Evolutionary conservation across 2,888 invertebrate genomes (phyloP), one percentile per base, ranked within the genome.

Genomic region (Masnerella sp.): DNA sequence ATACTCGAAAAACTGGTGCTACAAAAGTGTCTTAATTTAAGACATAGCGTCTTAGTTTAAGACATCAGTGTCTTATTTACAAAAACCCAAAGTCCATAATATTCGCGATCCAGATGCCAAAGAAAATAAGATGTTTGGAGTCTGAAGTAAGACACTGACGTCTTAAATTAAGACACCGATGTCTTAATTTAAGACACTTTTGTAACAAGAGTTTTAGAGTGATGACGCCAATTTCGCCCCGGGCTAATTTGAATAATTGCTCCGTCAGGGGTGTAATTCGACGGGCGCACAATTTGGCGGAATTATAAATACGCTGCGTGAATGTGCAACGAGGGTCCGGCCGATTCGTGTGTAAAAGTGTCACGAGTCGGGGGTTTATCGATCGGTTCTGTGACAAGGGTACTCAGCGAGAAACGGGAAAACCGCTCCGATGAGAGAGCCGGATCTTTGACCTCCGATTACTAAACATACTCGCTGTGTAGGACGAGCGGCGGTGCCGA

Each of bases 281-380:
- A 70, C 65, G 70, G 20, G 70, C 34, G 64, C 70, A 67, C 74
- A 74, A 74, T 67, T 65, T 65, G 25, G 42, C 36, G 74, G 64
- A 74, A 74, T 76, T 71, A 76, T 68, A 76, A 74, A 74, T 76
- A 71, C 70, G 67, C 40, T 36, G 69, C 34, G 69, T 52, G 74
- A 74, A 74, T 59, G 73, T 68, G 70, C 62, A 47, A 54, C 20
- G 68, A 65, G 74, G 74, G 74, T 74, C 51, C 51, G 34, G 65
- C 49, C 69, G 59, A 74, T 69, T 75, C 74, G 74, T 74, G 72
- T 74, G 74, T 72, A 74, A 74, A 76, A 74, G 74, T 76, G 70
- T 68, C 68, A 74, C 68, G 68, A 69, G 59, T 64, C 51, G 71
- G 74, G 74, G 61, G 69, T 65, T 68, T 74, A 74, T 76, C 74